phyloP scores from a whole-genome alignment of 2,888 invertebrate genomes.

The Bhutanitis thaidina region DNA sequence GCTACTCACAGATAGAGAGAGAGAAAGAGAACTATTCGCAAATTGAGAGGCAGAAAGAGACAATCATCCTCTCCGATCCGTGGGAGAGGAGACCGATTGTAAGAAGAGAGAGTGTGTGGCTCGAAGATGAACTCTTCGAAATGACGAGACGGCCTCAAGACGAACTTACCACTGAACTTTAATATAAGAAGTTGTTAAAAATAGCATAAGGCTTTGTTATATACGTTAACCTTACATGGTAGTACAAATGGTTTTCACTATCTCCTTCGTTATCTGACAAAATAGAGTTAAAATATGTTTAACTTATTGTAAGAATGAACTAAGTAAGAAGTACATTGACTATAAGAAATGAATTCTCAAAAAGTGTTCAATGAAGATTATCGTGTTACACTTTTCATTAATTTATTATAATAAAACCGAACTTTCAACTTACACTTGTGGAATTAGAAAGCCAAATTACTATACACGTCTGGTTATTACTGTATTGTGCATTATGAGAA shows the following conservation, averaged over 20 bases:
- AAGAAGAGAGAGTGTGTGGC: conserved; percentile 81
- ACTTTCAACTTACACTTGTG: no score
- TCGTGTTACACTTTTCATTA: no score
- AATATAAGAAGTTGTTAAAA: conserved; percentile 30
- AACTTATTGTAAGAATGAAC: no score
- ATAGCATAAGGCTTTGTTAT: conserved; percentile 2
- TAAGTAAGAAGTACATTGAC: no score
- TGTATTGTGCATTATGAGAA: no score
- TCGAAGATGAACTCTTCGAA: conserved; percentile 90
- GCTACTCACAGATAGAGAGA: conserved; percentile 45
- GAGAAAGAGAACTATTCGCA: conserved; percentile 49
- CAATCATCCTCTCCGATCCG: conserved; percentile 65
- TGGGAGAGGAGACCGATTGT: conserved; percentile 75
- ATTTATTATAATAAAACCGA: no score
- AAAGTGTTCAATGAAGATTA: no score
- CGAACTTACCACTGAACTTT: conserved; percentile 92
- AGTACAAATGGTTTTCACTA: conserved; percentile 13
- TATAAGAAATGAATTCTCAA: no score
- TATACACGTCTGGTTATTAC: no score
- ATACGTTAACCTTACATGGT: conserved; percentile 3
- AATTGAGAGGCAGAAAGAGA: conserved; percentile 59
- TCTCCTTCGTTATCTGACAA: not conserved
- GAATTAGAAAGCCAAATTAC: no score
- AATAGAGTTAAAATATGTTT: no score
- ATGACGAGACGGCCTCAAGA: conserved; percentile 92